Evolutionary conservation across 1,140 invertebrate genomes (phyloP), one percentile per base, ranked within the genome.

Genomic region (Probaryconus sp.): DNA sequence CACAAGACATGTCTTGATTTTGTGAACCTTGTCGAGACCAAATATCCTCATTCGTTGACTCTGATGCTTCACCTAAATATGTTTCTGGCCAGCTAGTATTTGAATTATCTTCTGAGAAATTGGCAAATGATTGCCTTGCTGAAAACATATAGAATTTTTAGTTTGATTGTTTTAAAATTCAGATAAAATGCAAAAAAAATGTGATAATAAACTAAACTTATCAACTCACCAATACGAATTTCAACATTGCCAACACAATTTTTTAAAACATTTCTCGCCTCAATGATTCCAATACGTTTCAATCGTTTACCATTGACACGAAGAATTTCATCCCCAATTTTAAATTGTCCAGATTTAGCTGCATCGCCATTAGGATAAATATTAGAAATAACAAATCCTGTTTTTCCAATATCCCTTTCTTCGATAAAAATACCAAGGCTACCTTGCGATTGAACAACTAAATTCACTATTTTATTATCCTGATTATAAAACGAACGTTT

Each of bases 311-410:
- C 92, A 69, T 91, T 92, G 7, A 94, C 90, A 70, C 92, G 90
- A 7, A 94, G 84, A 17, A 94, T 87, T 81, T 93, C 92, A 75
- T 94, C 93, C 0, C 91, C 91, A 26, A 91, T 79, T 24, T 86
- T 84, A 33, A 90, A 84, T 1, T 83, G 61, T 10, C 77, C 80
- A 0, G 81, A 85, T 26, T 71, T 84, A 0, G 69, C 73, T 0
- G 85, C 86, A 5, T 79, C 83, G 0, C 85, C 85, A 0, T 76
- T 70, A 0, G 60, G 18, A 18, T 87, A 83, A 24, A 88, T 48
- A 21, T 64, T 78, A 0, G 83, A 79, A n/a, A 88, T 80, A 1
- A 87, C 77, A 31, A 82, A 87, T 21, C 79, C 83, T 0, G 83
- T 76, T 17, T 80, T 79, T 1, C 75, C 82, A 1, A 79, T 83